These are phyloP conservation scores for Streblospio benedicti DNA, from an alignment of 1,140 invertebrate species.

Conservation along the genomic window DNA sequence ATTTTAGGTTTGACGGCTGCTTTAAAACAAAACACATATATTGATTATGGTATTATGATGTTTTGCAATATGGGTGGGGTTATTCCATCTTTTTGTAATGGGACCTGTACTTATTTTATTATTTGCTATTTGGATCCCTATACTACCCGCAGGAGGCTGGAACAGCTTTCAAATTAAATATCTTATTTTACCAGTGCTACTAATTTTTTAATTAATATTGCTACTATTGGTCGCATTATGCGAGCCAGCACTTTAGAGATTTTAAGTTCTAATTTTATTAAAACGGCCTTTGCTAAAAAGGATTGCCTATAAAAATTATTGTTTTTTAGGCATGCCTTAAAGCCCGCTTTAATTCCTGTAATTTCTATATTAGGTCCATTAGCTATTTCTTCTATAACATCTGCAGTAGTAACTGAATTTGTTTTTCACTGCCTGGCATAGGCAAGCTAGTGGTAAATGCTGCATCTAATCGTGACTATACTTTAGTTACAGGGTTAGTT, in stretches of 20 bases:
- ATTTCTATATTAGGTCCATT: neutral
- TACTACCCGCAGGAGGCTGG: slow-evolving; percentile 1
- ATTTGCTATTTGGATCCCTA: neutral
- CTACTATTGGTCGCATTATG: neutral
- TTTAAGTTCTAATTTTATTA: slow-evolving; percentile 2
- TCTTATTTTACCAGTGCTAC: neutral
- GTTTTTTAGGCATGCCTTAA: slow-evolving; percentile 3
- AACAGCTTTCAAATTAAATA: too few relatives aligned
- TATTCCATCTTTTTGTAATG: neutral
- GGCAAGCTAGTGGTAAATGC: neutral
- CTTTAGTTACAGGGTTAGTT: neutral
- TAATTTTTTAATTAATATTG: neutral
- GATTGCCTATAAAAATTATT: neutral
- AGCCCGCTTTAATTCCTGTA: neutral
- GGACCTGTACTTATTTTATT: slow-evolving; percentile 1
- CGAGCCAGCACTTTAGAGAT: slow-evolving; percentile 2
- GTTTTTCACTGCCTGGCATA: slow-evolving; percentile 2
- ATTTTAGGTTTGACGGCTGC: neutral
- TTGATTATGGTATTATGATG: neutral
- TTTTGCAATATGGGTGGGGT: neutral
- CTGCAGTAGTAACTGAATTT: neutral
- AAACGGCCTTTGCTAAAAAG: slow-evolving; percentile 7
- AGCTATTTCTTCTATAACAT: neutral
- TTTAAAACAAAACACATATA: neutral
- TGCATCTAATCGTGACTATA: neutral